Evolutionary conservation across 2,888 invertebrate genomes (phyloP).

Genomic region (Vannuccia rotundouncinata): DNA sequence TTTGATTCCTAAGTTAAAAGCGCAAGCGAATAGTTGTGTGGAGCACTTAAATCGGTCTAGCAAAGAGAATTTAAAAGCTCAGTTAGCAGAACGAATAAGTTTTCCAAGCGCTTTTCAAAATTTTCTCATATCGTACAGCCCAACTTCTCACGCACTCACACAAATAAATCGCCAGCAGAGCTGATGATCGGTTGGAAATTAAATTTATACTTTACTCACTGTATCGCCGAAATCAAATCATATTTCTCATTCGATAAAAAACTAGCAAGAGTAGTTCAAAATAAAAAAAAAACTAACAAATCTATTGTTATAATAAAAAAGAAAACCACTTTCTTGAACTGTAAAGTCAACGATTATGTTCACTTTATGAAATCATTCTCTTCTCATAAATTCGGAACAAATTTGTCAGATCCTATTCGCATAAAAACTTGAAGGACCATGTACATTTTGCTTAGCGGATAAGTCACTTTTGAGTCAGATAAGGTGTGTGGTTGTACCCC

Average conservation of each 20-base stretch:
- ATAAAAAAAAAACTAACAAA: too few relatives aligned
- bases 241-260: not conserved
- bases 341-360: not conserved
- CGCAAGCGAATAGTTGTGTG: conserved; percentile 1
- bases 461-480: not conserved
- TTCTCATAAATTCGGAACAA: not conserved
- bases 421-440: not conserved
- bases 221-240: not conserved
- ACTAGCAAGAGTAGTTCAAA: not conserved
- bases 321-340: not conserved
- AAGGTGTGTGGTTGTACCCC: conserved; percentile 1
- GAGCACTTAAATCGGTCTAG: conserved; percentile 27
- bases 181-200: conserved; percentile 27
- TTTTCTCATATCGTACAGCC: not conserved
- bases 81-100: conserved; percentile 10
- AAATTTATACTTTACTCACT: not conserved
- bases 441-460: not conserved
- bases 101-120: not conserved
- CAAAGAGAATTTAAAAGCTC: conserved; percentile 1
- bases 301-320: too few relatives aligned
- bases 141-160: conserved; percentile 28
- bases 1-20: not conserved
- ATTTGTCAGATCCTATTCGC: not conserved
- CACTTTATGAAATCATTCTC: not conserved
- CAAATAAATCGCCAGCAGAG: conserved; percentile 29